Evolutionary conservation across 2,113 vertebrate genomes (phyloP).

Genomic region (Climacteris rufus): DNA sequence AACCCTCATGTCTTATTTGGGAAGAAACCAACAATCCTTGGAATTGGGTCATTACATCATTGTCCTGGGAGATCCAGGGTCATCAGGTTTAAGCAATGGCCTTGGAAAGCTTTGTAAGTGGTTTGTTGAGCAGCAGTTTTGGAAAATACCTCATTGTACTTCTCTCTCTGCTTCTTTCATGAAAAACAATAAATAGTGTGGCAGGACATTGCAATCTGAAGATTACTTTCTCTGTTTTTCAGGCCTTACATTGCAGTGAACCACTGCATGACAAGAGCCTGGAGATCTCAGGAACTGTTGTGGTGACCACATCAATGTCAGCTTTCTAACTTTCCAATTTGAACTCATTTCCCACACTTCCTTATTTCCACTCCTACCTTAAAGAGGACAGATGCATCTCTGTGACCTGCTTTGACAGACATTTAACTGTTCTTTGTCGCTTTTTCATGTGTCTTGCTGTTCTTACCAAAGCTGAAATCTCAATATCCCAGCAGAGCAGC

Average conservation of each 20-base stretch:
- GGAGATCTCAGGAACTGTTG: not conserved
- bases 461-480: not conserved
- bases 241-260: not conserved
- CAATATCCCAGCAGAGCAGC: not conserved
- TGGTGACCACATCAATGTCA: slow-evolving; percentile 1
- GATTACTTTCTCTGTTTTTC: slow-evolving; percentile 29
- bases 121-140: slow-evolving; percentile 6
- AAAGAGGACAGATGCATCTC: not conserved
- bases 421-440: not conserved
- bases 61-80: not conserved
- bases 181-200: not conserved
- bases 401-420: not conserved
- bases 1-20: not conserved
- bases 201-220: not conserved
- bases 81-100: not conserved
- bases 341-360: slow-evolving; percentile 10
- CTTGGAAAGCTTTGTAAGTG: not conserved
- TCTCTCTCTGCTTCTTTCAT: not conserved
- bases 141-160: not conserved
- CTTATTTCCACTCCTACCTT: not conserved
- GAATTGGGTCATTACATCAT: not conserved
- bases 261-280: not conserved
- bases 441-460: not conserved
- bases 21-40: not conserved
- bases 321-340: slow-evolving; percentile 31